A percentile compares a stretch with the other conserved stretches of the same genome.
Conservation (phyloP, 2,888 invertebrate genomes). For the Anodontia alba region DNA sequence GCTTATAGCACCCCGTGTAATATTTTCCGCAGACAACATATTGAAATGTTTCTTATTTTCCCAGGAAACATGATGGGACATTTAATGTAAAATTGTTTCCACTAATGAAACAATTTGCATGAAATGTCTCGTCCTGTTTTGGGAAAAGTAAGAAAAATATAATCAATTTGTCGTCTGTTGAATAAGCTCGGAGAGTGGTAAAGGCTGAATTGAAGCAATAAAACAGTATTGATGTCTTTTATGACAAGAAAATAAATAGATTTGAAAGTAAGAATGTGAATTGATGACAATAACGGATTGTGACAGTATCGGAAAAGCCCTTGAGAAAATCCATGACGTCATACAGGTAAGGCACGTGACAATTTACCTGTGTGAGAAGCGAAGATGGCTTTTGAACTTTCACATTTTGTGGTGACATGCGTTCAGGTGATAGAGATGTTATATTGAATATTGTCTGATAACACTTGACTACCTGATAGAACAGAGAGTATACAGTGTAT, state of each 20-base stretch:
- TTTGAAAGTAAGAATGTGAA: not conserved
- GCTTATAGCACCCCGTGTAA: too few species aligned
- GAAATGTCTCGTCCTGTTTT: too few species aligned
- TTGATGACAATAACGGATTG: not conserved
- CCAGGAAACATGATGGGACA: too few species aligned
- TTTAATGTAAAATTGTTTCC: too few species aligned
- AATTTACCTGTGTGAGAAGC: slow-evolving; percentile 32
- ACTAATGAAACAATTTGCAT: too few species aligned
- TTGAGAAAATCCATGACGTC: slow-evolving; percentile 45
- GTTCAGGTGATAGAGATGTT: not conserved
- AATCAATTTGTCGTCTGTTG: too few species aligned
- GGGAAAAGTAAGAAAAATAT: too few species aligned
- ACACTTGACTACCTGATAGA: not conserved
- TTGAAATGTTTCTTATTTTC: too few species aligned
- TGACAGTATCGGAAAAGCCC: slow-evolving; percentile 14
- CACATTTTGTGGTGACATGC: slow-evolving; percentile 14
- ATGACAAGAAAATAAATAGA: not conserved
- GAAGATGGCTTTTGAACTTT: slow-evolving; percentile 31
- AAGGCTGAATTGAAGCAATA: too few species aligned
- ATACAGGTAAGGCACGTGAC: slow-evolving; percentile 56
- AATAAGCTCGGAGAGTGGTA: too few species aligned
- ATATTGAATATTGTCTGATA: not conserved
- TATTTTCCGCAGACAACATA: too few species aligned
- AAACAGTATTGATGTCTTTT: not conserved
- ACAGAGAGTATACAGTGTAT: slow-evolving; percentile 10